These are phyloP conservation scores for Paracyclopina nana DNA, from an alignment of 1,140 invertebrate species.

Conservation along the genomic window DNA sequence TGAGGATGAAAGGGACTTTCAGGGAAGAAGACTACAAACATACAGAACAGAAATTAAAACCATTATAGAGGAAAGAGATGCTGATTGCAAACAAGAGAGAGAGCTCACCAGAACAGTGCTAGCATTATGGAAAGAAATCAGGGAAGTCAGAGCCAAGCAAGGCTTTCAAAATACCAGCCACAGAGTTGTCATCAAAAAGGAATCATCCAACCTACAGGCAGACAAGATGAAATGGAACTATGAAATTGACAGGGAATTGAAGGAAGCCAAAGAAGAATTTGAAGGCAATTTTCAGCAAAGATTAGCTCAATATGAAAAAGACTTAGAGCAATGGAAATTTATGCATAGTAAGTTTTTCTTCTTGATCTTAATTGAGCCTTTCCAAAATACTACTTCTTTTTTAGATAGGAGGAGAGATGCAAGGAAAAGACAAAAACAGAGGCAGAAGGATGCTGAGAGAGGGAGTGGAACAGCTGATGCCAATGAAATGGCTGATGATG, in stretches of 20 bases:
- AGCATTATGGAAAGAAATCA: neutral
- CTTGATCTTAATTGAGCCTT: neutral
- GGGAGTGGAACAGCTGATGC: constrained; percentile 7
- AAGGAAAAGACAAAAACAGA: constrained; percentile 8
- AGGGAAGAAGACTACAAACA: neutral
- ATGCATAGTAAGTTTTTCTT: neutral
- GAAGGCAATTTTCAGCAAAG: neutral
- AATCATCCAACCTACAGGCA: neutral
- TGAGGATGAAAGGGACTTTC: neutral
- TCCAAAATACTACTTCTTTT: neutral
- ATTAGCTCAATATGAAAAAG: neutral
- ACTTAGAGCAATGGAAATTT: neutral
- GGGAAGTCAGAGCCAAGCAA: neutral
- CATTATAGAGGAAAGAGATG: neutral
- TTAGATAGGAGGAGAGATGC: neutral
- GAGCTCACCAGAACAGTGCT: neutral
- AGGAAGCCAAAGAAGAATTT: neutral
- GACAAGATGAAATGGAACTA: neutral
- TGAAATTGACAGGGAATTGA: neutral
- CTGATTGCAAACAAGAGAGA: neutral
- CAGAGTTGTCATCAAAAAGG: neutral
- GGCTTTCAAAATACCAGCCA: neutral
- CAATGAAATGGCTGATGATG: constrained; percentile 13
- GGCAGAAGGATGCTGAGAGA: constrained; percentile 13
- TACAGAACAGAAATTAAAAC: neutral